Evolutionary conservation across 2,113 vertebrate genomes (phyloP).

Genomic region (Sinocyclocheilus anophthalmus): DNA sequence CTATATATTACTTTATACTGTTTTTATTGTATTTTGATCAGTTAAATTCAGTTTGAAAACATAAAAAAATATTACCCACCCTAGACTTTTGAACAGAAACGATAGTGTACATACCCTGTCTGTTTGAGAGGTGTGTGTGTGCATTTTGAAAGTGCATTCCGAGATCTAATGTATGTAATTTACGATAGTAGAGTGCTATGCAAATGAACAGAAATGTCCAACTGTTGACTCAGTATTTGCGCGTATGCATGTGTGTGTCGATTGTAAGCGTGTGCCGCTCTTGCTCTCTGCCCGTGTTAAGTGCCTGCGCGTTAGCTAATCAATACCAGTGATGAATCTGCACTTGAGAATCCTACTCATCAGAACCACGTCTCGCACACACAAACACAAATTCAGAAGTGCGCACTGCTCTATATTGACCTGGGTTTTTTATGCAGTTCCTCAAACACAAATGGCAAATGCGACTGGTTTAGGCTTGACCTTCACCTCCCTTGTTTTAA

Average conservation of each 20-base stretch:
- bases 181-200: conserved; percentile 36
- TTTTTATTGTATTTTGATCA: too few species aligned
- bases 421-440: conserved; percentile 41
- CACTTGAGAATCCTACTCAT: conserved; percentile 57
- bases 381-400: conserved; percentile 25
- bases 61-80: too few species aligned
- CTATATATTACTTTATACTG: too few species aligned
- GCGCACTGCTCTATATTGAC: conserved; percentile 42
- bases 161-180: conserved; percentile 14
- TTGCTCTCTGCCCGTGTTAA: conserved; percentile 56
- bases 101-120: background rate
- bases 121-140: background rate
- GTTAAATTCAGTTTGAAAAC: too few species aligned
- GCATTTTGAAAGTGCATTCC: conserved; percentile 25
- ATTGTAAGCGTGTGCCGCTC: conserved; percentile 23
- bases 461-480: conserved; percentile 61
- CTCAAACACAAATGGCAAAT: conserved; percentile 45
- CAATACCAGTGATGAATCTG: conserved; percentile 60
- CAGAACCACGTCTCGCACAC: conserved; percentile 44
- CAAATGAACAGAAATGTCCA: conserved; percentile 52
- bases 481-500: conserved; percentile 53
- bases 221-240: conserved; percentile 53
- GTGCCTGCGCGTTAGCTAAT: conserved; percentile 55
- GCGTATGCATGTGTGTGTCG: conserved; percentile 44
- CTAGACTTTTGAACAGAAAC: background rate